Evolutionary conservation across 2,797 vertebrate species (phyloP).

Genomic region (Takifugu ocellatus): DNA sequence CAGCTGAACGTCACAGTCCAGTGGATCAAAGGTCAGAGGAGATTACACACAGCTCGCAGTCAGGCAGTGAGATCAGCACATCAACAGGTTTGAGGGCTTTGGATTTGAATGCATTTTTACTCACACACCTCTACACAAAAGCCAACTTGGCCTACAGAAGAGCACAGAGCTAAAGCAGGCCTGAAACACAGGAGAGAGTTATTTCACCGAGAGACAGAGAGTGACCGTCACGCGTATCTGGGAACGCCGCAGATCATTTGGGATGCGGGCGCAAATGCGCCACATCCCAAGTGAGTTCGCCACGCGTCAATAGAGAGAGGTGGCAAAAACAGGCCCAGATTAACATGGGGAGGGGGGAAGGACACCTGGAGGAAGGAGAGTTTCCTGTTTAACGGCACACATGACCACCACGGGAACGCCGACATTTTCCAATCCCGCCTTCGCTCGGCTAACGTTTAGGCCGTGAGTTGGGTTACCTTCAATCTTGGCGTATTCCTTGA

Average conservation of each 20-base stretch:
- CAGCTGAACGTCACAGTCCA: slow-evolving; percentile 49
- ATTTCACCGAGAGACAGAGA: slow-evolving; percentile 70
- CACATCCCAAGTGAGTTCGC: slow-evolving; percentile 43
- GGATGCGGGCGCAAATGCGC: slow-evolving; percentile 48
- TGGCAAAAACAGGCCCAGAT: slow-evolving; percentile 20
- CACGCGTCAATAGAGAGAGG: slow-evolving; percentile 32
- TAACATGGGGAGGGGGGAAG: slow-evolving; percentile 7
- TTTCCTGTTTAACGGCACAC: slow-evolving; percentile 19
- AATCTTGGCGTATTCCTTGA: slow-evolving; percentile 97
- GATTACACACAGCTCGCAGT: slow-evolving; percentile 59
- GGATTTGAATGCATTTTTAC: slow-evolving; percentile 99
- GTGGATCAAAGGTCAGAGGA: slow-evolving; percentile 75
- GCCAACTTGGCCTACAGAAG: slow-evolving; percentile 78
- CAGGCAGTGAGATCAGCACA: slow-evolving; percentile 65
- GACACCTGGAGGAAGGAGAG: slow-evolving; percentile 2
- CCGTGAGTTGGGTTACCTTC: slow-evolving; percentile 85
- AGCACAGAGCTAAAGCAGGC: slow-evolving; percentile 75
- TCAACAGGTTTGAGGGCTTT: slow-evolving; percentile 76
- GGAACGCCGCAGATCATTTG: slow-evolving; percentile 53
- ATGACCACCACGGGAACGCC: slow-evolving; percentile 2
- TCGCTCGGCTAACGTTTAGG: slow-evolving; percentile 1
- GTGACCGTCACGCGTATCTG: slow-evolving; percentile 51
- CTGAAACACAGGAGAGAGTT: slow-evolving; percentile 78
- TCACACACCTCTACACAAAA: slow-evolving; percentile 94
- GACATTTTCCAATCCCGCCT: slow-evolving; percentile 1